phyloP scores from a whole-genome alignment of 2,113 vertebrate genomes.

The Eupsittula cactorum region DNA sequence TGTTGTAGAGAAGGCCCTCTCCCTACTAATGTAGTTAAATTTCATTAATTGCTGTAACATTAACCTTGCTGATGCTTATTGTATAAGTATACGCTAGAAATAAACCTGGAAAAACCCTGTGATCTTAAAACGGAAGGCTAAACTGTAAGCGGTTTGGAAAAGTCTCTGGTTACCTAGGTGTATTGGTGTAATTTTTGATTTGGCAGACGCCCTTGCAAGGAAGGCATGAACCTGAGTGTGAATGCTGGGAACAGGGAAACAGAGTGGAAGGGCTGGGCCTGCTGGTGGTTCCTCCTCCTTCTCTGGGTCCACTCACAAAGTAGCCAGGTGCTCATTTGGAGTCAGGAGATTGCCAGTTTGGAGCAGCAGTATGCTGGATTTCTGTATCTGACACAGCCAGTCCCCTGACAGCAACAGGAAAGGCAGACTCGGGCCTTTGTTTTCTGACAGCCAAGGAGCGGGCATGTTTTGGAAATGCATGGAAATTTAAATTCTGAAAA shows the following conservation, averaged over 20 bases:
- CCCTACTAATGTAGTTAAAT: not conserved
- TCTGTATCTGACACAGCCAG: fast-evolving
- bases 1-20: not conserved
- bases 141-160: not conserved
- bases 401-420: not conserved
- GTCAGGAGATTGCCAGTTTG: not conserved
- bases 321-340: not conserved
- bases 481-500: not conserved
- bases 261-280: not conserved
- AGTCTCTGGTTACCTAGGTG: not conserved
- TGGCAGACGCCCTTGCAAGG: not conserved
- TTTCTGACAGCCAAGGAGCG: not conserved
- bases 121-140: not conserved
- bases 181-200: not conserved
- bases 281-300: not conserved
- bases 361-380: not conserved
- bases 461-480: not conserved
- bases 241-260: not conserved
- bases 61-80: not conserved
- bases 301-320: not conserved
- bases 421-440: not conserved
- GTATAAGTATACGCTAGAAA: not conserved
- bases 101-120: not conserved
- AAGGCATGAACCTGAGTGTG: not conserved
- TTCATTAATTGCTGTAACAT: not conserved